Evolutionary conservation across 1,140 invertebrate species (phyloP), one percentile per base, ranked within the genome.

Genomic region (Andricus grossulariae): DNA sequence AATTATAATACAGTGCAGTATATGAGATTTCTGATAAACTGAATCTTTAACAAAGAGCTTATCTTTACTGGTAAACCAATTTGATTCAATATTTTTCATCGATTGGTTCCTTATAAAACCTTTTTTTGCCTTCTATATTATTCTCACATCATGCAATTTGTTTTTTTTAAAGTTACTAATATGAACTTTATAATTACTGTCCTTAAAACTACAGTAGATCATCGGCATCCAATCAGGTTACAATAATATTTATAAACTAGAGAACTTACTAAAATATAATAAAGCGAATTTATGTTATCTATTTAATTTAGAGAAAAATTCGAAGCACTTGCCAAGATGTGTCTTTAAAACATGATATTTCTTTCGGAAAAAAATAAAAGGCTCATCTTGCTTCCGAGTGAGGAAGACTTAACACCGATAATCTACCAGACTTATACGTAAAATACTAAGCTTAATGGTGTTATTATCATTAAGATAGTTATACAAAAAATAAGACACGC

Each of bases 1-100:
- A 73, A 77, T 71, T 66, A 54, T 77, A 77, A 73, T 60, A 77
- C 70, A 77, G 32, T 70, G 71, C 60, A 73, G 54, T 73, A 55
- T 54, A 54, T 39, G 39, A 16, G 60, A 66, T 66, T 66, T 39
- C 60, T 66, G 60, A 66, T 66, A 39, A 66, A 39, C 21, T 66
- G 60, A 66, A 66, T 66, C 32, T 66, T 66, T 39, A 8, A 66
- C 60, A 66, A 66, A 66, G 15, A 39, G 32, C 16, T 15, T n/a
- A 39, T n/a, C 60, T 66, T 66, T 66, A 8, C 60, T 66, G 25
- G 60, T 66, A 66, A 66, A 45, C n/a, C 16, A 66, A 66, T 66
- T 39, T 15, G 10, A 19, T 55, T 39, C 13, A 66, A 66, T 66
- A n/a, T 25, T 66, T 13, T 32, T 66, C 45, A 39, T 66, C 21